phyloP scores from a whole-genome alignment of 2,888 invertebrate genomes.

The Oxycera nigricornis region DNA sequence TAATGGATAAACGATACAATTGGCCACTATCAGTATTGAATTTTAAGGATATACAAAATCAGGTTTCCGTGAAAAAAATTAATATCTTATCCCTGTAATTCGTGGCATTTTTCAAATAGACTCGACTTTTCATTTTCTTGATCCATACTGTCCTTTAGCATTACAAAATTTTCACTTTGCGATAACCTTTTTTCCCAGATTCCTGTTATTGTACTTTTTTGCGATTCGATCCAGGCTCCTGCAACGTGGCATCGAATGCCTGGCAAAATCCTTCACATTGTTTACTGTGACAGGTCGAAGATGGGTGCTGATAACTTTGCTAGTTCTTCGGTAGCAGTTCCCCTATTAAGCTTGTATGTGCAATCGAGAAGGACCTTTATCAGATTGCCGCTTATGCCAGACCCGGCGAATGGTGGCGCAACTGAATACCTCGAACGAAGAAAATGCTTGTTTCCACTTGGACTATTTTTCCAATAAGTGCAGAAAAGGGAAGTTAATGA shows the following conservation, averaged over 20 bases:
- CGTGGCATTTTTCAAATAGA: too few species aligned
- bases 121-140: too few species aligned
- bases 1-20: too few species aligned
- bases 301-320: conserved; percentile 40
- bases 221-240: too few species aligned
- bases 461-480: conserved; percentile 46
- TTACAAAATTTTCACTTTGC: background rate
- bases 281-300: conserved; percentile 25
- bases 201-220: background rate
- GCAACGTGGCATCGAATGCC: background rate
- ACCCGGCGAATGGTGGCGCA: background rate
- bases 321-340: conserved; percentile 26
- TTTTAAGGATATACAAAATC: too few species aligned
- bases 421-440: conserved; percentile 31
- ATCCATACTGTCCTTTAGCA: too few species aligned
- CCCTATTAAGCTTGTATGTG: conserved; percentile 22
- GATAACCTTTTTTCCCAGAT: background rate
- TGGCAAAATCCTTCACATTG: conserved; percentile 17
- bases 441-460: conserved; percentile 45
- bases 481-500: conserved; percentile 46
- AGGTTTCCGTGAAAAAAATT: too few species aligned
- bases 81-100: too few species aligned
- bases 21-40: too few species aligned
- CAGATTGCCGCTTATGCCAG: conserved; percentile 31
- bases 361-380: conserved; percentile 33